phyloP scores from a whole-genome alignment of 2,113 vertebrate genomes.

The Promerops cafer region DNA sequence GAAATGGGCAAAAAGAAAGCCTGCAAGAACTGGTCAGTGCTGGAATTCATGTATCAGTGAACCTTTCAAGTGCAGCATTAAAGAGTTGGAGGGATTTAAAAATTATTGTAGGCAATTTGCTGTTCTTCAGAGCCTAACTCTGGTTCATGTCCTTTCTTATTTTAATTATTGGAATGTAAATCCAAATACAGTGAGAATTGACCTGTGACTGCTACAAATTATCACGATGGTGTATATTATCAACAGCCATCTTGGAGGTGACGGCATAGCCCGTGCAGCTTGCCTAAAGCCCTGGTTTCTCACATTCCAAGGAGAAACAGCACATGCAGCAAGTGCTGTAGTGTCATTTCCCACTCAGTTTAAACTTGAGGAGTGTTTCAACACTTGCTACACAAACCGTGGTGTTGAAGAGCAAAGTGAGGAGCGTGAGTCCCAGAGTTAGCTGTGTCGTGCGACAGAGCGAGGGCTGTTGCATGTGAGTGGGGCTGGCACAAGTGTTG shows the following conservation, averaged over 20 bases:
- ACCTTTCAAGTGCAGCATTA: neutral
- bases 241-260: neutral
- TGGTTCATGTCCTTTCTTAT: neutral
- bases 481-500: neutral
- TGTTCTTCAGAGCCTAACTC: neutral
- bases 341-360: neutral
- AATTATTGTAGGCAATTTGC: neutral
- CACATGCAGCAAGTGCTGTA: neutral
- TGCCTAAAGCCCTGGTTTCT: neutral
- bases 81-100: neutral
- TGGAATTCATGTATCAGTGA: accelerated
- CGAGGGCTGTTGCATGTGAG: accelerated
- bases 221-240: accelerated
- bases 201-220: neutral
- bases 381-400: neutral
- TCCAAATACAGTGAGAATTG: neutral
- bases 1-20: constrained; percentile 86
- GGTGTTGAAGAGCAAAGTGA: neutral
- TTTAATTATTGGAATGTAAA: neutral
- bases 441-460: neutral
- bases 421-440: accelerated
- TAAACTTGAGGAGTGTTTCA: neutral
- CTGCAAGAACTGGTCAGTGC: constrained; percentile 92
- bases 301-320: neutral
- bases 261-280: neutral